Base-by-base conservation (phyloP, 1,140 invertebrate genomes). In the Heterodera carotae region DNA sequence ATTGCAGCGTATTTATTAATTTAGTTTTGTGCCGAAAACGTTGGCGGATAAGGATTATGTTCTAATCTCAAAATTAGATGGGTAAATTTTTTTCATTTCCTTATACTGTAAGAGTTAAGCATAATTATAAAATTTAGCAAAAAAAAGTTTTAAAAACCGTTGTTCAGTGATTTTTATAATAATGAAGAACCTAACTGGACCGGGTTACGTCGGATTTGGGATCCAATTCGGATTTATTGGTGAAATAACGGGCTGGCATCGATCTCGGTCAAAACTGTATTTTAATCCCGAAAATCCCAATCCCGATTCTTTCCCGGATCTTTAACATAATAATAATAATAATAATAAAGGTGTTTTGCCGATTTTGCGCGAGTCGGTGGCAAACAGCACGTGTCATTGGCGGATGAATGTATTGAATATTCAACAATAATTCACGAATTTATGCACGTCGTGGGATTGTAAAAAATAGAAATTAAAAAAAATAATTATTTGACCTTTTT, bases 391-490 rank as follows among this genome's bases (percentile, higher is more conserved):
- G 85, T 86, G 33, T 87, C 85, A 6, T 78, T 86, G 48, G 85
- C 86, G n/a, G 86, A 86, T 73, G 85, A 86, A 77, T 86, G 85
- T 62, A 80, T 86, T 36, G 86, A 86, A 60, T 86, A 88, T 76
- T 79, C 85, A 31, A 86, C 85, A 15, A 82, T 87, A 25, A 88
- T 86, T 31, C 85, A 86, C 71, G 85, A 86, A 78, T 79, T 86
- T 62, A 86, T 86, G 85, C 85, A 86, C 78, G 86, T 86, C 33
- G 86, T 86, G 69, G 85, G 85, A 27, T 87, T 87, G 71, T 74
- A 60, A 33, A 33, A 56, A 56, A 39, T 8, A 56, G n/a, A 72
- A 34, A 59, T 56, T 72, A 7, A 72, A 59, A 27, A 27, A 73
- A 27, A 29, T 66, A 66, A 31, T 6, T 53, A n/a, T 56, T 31